Evolutionary conservation across 2,797 vertebrate species (phyloP).

Genomic region (Siniperca obscura): DNA sequence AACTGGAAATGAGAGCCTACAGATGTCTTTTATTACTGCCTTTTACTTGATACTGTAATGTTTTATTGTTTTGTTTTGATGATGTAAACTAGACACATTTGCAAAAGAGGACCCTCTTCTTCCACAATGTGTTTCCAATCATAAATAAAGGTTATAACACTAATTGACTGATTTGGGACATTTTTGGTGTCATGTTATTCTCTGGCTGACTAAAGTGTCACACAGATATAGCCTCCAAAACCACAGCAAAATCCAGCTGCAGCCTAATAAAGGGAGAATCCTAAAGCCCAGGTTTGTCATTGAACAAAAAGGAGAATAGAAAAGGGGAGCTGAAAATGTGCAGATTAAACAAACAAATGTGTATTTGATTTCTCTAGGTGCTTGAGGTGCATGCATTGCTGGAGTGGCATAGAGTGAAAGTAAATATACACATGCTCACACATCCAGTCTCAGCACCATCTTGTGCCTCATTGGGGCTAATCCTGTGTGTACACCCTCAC

Average conservation of each 20-base stretch:
- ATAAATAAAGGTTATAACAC: not conserved
- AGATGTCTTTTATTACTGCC: not conserved
- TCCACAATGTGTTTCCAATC: not conserved
- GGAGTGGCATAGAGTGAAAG: slow-evolving; percentile 29
- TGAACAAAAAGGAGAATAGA: slow-evolving; percentile 42
- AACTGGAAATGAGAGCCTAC: not conserved
- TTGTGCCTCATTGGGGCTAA: slow-evolving; percentile 64
- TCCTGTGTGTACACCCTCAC: slow-evolving; percentile 62
- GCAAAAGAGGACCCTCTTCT: not conserved
- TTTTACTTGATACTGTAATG: not conserved
- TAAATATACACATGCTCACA: slow-evolving; percentile 50
- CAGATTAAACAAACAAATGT: slow-evolving; percentile 52
- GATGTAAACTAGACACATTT: not conserved
- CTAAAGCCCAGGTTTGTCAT: slow-evolving; percentile 40
- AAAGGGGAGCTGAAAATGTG: slow-evolving; percentile 42
- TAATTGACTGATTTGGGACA: slow-evolving; percentile 1
- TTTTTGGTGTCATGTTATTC: slow-evolving; percentile 7
- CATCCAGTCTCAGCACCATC: slow-evolving; percentile 53
- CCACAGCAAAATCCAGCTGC: slow-evolving; percentile 30
- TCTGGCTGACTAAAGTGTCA: slow-evolving; percentile 1
- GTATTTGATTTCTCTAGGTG: slow-evolving; percentile 31
- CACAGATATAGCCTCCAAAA: slow-evolving; percentile 22
- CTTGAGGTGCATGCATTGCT: slow-evolving; percentile 35
- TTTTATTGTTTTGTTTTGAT: not conserved
- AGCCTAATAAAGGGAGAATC: slow-evolving; percentile 49